These are phyloP conservation scores for Emydoidea blandingii DNA, from an alignment of 2,797 vertebrate genomes.

Conservation along the genomic window DNA sequence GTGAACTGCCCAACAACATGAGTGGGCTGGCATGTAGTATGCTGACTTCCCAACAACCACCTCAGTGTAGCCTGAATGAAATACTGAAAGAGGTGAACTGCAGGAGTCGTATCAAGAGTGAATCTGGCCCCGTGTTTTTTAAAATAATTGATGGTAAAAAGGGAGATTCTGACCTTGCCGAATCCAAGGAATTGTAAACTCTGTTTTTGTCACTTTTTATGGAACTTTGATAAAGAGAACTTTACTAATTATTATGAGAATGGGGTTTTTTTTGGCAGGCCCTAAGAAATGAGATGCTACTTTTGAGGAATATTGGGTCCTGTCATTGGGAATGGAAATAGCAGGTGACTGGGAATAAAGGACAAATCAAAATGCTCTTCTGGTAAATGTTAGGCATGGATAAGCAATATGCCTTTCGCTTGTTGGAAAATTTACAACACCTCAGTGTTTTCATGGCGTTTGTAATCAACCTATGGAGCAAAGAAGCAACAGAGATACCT, in stretches of 20 bases:
- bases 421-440: slow-evolving; percentile 61
- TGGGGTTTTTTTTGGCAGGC: neutral
- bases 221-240: neutral
- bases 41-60: no score
- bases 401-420: neutral
- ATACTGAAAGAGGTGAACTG: neutral
- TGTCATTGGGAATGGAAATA: neutral
- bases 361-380: slow-evolving; percentile 4
- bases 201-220: neutral
- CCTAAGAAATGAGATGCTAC: neutral
- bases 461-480: slow-evolving; percentile 65
- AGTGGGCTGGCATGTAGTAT: neutral
- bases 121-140: neutral
- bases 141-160: neutral
- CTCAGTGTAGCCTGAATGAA: neutral
- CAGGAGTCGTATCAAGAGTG: neutral
- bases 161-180: neutral
- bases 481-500: slow-evolving; percentile 70
- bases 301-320: slow-evolving; percentile 6
- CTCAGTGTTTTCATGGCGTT: slow-evolving; percentile 56
- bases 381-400: neutral
- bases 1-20: neutral
- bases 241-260: neutral
- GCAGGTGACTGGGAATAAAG: neutral
- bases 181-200: neutral